These are phyloP conservation scores for Cheilosia grossa DNA, from an alignment of 2,888 invertebrate species.

Conservation along the genomic window DNA sequence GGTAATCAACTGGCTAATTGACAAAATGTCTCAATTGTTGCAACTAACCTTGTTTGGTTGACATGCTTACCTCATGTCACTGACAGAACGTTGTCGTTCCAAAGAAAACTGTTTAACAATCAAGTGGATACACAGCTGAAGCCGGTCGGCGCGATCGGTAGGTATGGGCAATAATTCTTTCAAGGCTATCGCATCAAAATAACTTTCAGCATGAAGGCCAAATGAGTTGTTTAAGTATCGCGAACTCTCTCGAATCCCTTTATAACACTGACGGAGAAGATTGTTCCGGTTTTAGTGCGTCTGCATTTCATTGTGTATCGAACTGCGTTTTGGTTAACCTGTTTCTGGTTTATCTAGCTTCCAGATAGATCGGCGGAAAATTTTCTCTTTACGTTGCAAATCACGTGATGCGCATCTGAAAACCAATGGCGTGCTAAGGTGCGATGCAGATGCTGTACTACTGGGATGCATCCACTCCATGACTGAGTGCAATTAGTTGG, in stretches of 20 bases:
- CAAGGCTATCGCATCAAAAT: conserved; percentile 17
- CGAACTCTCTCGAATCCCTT: conserved; percentile 12
- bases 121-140: neutral
- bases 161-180: conserved; percentile 6
- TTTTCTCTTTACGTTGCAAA: neutral
- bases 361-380: neutral
- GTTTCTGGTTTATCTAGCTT: conserved; percentile 38
- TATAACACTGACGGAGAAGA: neutral
- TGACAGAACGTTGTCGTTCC: conserved; percentile 2
- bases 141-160: neutral
- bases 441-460: conserved; percentile 13
- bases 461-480: conserved; percentile 23
- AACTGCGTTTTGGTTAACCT: neutral
- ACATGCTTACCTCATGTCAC: conserved; percentile 23
- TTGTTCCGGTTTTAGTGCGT: conserved; percentile 34
- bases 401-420: conserved; percentile 20
- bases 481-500: conserved; percentile 49
- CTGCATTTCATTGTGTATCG: conserved; percentile 25
- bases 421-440: no score
- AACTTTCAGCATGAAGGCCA: conserved; percentile 29
- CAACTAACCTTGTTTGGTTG: conserved; percentile 31
- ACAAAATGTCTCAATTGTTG: conserved; percentile 26
- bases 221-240: neutral
- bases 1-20: conserved; percentile 21
- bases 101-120: neutral